phyloP scores from a whole-genome alignment of 2,888 invertebrate genomes.

The Clivina fossor region DNA sequence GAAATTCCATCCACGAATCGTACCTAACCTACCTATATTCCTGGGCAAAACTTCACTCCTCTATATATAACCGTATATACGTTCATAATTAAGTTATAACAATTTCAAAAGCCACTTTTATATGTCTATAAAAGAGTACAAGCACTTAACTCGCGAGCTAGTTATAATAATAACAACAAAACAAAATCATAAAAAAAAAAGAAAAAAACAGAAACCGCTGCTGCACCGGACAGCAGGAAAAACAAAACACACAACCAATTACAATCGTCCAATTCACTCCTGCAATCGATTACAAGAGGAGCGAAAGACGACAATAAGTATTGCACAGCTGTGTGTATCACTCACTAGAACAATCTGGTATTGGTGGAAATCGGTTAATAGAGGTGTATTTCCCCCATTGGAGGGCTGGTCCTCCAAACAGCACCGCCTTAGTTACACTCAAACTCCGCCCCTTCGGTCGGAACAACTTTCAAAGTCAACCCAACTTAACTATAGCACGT shows the following conservation, averaged over 20 bases:
- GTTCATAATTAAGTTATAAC: slow-evolving; percentile 51
- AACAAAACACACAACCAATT: no score
- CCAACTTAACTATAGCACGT: slow-evolving; percentile 23
- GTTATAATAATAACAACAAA: slow-evolving; percentile 51
- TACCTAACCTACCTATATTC: no score
- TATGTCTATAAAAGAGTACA: slow-evolving; percentile 52
- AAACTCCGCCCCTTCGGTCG: slow-evolving; percentile 1
- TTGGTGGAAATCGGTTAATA: slow-evolving; percentile 38
- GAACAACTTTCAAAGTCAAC: no score
- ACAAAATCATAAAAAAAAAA: no score
- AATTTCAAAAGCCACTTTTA: slow-evolving; percentile 51
- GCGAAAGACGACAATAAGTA: slow-evolving; percentile 28
- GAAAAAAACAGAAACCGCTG: no score
- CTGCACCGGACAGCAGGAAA: no score
- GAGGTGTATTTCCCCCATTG: slow-evolving; percentile 34
- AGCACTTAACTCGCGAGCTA: slow-evolving; percentile 49
- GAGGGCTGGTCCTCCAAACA: slow-evolving; percentile 20
- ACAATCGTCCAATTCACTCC: slow-evolving; percentile 39
- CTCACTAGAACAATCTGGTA: slow-evolving; percentile 33
- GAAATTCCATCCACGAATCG: background rate
- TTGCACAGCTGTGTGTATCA: slow-evolving; percentile 38
- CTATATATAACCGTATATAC: no score
- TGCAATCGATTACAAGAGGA: no score
- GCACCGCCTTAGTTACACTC: background rate
- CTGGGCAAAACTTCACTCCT: background rate